Evolutionary conservation across 2,113 vertebrate genomes (phyloP).

Genomic region (Astur gentilis): DNA sequence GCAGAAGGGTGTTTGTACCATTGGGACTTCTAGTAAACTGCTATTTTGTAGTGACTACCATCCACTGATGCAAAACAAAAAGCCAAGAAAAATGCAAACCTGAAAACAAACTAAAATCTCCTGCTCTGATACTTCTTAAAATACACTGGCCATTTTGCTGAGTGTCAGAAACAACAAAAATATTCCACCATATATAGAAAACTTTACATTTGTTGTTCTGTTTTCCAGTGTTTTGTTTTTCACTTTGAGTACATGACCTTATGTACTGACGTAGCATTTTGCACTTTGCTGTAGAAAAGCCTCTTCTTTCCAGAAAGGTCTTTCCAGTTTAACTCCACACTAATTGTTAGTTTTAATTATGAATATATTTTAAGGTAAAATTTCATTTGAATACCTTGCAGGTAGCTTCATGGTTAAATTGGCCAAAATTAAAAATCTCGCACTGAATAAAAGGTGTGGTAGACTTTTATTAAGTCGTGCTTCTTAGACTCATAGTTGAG

Average conservation of each 20-base stretch:
- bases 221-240: background rate
- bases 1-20: background rate
- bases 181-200: background rate
- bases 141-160: background rate
- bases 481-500: background rate
- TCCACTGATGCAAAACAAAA: background rate
- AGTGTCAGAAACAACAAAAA: background rate
- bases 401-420: constrained; percentile 5
- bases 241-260: background rate
- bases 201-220: background rate
- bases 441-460: background rate
- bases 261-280: background rate
- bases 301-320: background rate
- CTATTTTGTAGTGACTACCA: background rate
- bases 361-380: background rate
- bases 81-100: background rate
- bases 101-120: background rate
- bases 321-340: background rate
- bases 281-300: constrained; percentile 9
- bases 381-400: background rate
- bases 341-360: background rate
- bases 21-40: background rate
- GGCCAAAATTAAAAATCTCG: background rate
- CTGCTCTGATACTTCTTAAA: background rate
- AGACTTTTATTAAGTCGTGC: background rate